Percentiles rank a stretch among this genome's conserved stretches.
phyloP scores from a whole-genome alignment of 2,888 invertebrate genomes.

The Amphipoea lucens region DNA sequence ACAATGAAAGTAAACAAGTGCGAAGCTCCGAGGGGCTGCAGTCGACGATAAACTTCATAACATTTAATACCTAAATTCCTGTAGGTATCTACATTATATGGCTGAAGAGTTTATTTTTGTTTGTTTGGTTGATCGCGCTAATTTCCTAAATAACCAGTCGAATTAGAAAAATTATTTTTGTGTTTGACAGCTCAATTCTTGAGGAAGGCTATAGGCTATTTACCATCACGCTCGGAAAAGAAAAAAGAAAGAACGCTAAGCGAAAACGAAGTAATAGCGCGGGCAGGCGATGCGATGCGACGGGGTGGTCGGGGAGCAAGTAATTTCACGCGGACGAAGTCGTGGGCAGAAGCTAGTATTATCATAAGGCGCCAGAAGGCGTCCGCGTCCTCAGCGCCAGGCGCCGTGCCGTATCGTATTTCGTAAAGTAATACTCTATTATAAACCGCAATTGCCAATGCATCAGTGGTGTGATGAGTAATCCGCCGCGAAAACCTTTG shows the following conservation, averaged over 20 bases:
- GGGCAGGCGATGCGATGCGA: no score
- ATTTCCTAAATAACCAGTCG: neutral
- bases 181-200: neutral
- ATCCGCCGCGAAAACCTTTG: conserved; percentile 69
- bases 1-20: conserved; percentile 61
- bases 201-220: neutral
- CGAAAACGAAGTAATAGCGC: no score
- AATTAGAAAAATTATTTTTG: neutral
- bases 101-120: neutral
- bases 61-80: conserved; percentile 43
- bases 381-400: conserved; percentile 52
- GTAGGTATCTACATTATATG: neutral
- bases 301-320: no score
- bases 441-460: conserved; percentile 68
- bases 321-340: neutral
- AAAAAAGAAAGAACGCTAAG: neutral
- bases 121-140: no score
- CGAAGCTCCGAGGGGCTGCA: conserved; percentile 38
- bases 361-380: conserved; percentile 33
- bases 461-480: conserved; percentile 73
- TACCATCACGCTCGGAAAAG: neutral
- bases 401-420: conserved; percentile 75
- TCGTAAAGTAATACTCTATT: conserved; percentile 65
- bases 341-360: conserved; percentile 14
- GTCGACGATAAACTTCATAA: conserved; percentile 59